Base-by-base conservation (phyloP, 2,888 invertebrate species). In the Cylindroiulus punctatus region DNA sequence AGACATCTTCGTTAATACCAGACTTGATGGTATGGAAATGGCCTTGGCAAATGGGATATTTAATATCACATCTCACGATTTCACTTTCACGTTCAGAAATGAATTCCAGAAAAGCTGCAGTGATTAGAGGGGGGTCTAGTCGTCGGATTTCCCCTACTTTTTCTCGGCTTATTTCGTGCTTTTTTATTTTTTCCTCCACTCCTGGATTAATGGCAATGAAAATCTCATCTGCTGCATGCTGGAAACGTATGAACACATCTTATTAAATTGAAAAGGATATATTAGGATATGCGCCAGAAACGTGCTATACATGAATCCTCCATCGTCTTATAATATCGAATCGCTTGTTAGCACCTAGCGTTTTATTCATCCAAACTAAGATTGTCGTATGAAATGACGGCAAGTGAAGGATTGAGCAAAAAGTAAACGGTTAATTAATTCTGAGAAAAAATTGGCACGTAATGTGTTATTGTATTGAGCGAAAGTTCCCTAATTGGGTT, bases 201-300 rank as follows among this genome's bases (percentile, higher is more conserved):
- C n/a, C 52, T 52, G 52, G 52, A 52, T 52, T 52, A 52, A 52
- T 52, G 52, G 52, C 52, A 52, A 52, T 52, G 52, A 52, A 52
- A 52, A 52, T 52, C 52, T 52, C 52, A 52, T 52, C 52, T 52
- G n/a, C 52, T 52, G 0, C n/a, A n/a, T 52, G 52, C 52, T 52
- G 52, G 52, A 52, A 52, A 52, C 52, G 52, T 52, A 52, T n/a
- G 52, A 52, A n/a, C 52, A 52, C 52, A 52, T 52, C 52, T 52
- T 52, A 52, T 52, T 52, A 52, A 52, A 52, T 52, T 52, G 52
- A 52, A 52, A 52, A 52, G 52, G 52, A 52, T 52, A n/a, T 52
- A 52, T 52, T 52, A 52, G 52, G n/a, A 52, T 52, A 52, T 52
- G 52, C 52, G 52, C 52, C 52, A n/a, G 52, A 52, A 52, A 52